A percentile compares a stretch with the other conserved stretches of the same genome.
Conservation (phyloP, 2,113 vertebrate genomes). For the Pontoporia blainvillei region DNA sequence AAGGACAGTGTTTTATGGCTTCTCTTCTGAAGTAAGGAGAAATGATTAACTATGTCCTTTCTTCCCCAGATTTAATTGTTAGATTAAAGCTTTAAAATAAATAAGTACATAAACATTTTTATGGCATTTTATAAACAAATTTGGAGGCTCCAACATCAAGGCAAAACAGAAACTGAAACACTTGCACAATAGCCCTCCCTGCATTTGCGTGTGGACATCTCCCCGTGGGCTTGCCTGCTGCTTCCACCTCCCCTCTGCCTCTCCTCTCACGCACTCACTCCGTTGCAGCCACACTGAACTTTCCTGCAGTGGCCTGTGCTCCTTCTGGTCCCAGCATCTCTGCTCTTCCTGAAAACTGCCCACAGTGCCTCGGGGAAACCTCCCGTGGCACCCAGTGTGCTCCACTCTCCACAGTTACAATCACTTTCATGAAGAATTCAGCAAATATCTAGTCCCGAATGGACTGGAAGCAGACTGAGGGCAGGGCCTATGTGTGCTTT, state of each 20-base stretch:
- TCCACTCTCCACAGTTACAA: neutral
- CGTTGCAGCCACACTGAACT: neutral
- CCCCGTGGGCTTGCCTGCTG: rapidly evolving
- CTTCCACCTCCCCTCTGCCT: neutral
- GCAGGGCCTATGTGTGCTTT: neutral
- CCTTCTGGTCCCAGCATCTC: neutral
- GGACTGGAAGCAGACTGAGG: neutral
- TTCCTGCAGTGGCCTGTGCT: too few species aligned
- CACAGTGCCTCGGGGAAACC: neutral
- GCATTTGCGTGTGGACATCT: rapidly evolving
- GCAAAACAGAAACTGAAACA: neutral
- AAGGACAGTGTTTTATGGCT: neutral
- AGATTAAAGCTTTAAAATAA: neutral
- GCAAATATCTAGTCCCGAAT: too few species aligned
- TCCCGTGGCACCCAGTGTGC: too few species aligned
- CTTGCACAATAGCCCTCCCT: too few species aligned
- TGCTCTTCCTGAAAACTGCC: neutral
- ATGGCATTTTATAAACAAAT: neutral
- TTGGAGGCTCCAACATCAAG: neutral
- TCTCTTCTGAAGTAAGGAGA: neutral
- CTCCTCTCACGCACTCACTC: neutral
- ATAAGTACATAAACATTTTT: neutral
- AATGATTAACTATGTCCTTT: neutral
- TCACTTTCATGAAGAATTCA: neutral
- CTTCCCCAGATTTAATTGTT: neutral